Base-by-base conservation (phyloP, 2,797 vertebrate species). In the Phrynocephalus guinanensis region DNA sequence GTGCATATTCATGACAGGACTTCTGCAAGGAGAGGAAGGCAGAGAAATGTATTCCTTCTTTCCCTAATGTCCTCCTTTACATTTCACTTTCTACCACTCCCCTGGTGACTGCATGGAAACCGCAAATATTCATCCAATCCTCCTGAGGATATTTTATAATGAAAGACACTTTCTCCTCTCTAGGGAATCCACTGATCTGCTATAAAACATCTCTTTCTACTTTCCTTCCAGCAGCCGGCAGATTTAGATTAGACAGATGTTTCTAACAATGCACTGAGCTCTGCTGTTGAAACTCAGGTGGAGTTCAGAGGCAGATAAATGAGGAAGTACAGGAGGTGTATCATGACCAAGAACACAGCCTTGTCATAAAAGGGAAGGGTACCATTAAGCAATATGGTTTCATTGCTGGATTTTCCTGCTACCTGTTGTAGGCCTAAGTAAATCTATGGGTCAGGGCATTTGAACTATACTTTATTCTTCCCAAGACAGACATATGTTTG, bases 51-150 rank as follows among this genome's bases (percentile, higher is more conserved):
- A 52, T 66, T 33, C 66, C 75, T 56, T 20, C 3, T 70, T 86
- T 71, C 50, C 60, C 60, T 3, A 33, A n/a, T 82, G 10, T 6
- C 44, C 26, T 11, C 30, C 20, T 79, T 52, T 76, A 33, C 71
- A 82, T 76, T 87, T 82, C 71, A 52, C 71, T 87, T 82, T 87
- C 60, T 87, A 26, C 20, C 60, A 76, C 86, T 67, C 38, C 71
- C 60, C n/a, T 75, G 33, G 70, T 82, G 79, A 67, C 71, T 87
- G 86, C 79, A 50, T 76, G 60, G 56, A 82, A 87, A 75, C n/a
- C 66, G 56, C 79, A 75, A 82, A 82, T 87, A 75, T 82, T 87
- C 71, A 73, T 30, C 11, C 79, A 73, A 82, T n/a, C 60, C 85
- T 44, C 79, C 28, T 2, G 33, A 52, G 71, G 15, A 76, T 44